Evolutionary conservation across 2,888 invertebrate genomes (phyloP).

Genomic region (Monoplex corrugatus): DNA sequence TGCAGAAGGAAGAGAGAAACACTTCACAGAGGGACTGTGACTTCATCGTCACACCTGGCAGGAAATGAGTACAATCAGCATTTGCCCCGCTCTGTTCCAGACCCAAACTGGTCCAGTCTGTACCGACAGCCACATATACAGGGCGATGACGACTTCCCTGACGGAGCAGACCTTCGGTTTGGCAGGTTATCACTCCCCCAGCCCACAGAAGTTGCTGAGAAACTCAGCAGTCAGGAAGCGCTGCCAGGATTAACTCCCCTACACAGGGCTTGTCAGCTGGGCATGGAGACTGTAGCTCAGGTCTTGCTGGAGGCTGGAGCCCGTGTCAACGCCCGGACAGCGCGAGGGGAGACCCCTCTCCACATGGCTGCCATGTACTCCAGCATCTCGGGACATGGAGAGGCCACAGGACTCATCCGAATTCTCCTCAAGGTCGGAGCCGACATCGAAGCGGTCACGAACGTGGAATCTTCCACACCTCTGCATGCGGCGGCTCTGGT

Average conservation of each 20-base stretch:
- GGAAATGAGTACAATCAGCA: too few species aligned
- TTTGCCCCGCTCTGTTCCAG: too few species aligned
- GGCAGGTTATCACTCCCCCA: background rate
- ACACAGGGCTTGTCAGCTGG: constrained; percentile 67
- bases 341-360: constrained; percentile 51
- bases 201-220: background rate
- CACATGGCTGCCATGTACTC: constrained; percentile 44
- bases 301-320: constrained; percentile 65
- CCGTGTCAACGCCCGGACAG: constrained; percentile 58
- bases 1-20: background rate
- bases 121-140: too few species aligned
- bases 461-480: constrained; percentile 40
- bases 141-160: too few species aligned
- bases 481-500: constrained; percentile 48
- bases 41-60: too few species aligned
- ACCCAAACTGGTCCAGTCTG: too few species aligned
- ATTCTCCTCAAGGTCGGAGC: constrained; percentile 52
- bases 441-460: constrained; percentile 41
- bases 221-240: background rate
- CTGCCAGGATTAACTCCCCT: constrained; percentile 64
- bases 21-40: too few species aligned
- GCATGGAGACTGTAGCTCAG: constrained; percentile 63
- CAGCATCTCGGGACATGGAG: constrained; percentile 33
- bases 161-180: background rate
- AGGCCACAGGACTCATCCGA: constrained; percentile 25